phyloP scores from a whole-genome alignment of 2,888 invertebrate species.

The Parnassius glacialis region DNA sequence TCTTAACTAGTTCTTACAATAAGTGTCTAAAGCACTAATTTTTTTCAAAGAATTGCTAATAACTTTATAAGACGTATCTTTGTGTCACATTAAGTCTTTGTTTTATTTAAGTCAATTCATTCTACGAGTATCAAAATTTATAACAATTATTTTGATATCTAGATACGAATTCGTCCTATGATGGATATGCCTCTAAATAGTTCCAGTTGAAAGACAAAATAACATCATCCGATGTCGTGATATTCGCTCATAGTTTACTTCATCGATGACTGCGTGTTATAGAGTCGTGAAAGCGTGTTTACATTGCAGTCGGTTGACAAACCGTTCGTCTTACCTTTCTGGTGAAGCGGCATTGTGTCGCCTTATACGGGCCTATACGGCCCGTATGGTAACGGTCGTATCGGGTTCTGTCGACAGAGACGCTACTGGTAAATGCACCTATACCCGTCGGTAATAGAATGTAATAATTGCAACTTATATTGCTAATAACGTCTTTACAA shows the following conservation, averaged over 20 bases:
- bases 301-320: slow-evolving; percentile 43
- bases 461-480: no score
- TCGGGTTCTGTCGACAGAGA: slow-evolving; percentile 8
- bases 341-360: slow-evolving; percentile 45
- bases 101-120: no score
- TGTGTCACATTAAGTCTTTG: no score
- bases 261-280: slow-evolving; percentile 22
- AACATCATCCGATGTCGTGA: slow-evolving; percentile 1
- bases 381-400: slow-evolving; percentile 28
- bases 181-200: background rate
- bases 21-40: no score
- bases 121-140: no score
- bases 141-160: no score
- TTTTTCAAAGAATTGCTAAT: no score
- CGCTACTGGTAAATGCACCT: slow-evolving; percentile 6
- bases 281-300: slow-evolving; percentile 43
- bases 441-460: no score
- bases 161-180: no score
- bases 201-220: background rate
- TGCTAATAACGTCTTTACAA: no score
- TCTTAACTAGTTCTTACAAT: no score
- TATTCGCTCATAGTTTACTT: slow-evolving; percentile 22
- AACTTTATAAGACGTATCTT: no score
- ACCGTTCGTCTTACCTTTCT: slow-evolving; percentile 44
- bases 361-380: slow-evolving; percentile 36